phyloP scores from a whole-genome alignment of 2,113 vertebrate species.

The Spea bombifrons region DNA sequence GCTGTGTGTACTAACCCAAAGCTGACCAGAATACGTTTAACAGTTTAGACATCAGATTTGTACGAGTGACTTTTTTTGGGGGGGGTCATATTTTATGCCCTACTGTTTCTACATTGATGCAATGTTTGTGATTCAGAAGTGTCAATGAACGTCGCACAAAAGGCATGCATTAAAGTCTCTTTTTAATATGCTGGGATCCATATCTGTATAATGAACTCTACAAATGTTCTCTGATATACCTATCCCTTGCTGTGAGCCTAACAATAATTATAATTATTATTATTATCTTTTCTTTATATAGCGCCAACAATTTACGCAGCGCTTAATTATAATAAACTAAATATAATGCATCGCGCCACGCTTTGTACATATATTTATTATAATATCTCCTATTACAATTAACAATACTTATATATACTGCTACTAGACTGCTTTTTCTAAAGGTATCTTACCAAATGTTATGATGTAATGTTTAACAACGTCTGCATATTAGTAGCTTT shows the following conservation, averaged over 20 bases:
- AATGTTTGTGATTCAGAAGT: constrained; percentile 33
- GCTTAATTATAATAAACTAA: too few species aligned
- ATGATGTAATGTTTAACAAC: not conserved
- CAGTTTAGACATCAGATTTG: constrained; percentile 24
- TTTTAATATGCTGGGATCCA: constrained; percentile 46
- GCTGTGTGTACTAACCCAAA: constrained; percentile 22
- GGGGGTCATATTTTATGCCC: constrained; percentile 26
- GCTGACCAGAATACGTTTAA: constrained; percentile 35
- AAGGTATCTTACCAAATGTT: not conserved
- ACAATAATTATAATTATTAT: constrained; percentile 41
- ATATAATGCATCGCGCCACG: not conserved
- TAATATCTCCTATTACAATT: not conserved
- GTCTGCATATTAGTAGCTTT: not conserved
- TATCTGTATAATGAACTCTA: constrained; percentile 54
- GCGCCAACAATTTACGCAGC: too few species aligned
- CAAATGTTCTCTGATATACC: constrained; percentile 67
- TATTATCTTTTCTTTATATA: too few species aligned
- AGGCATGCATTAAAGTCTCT: constrained; percentile 53
- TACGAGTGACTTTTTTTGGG: constrained; percentile 30
- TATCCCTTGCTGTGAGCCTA: constrained; percentile 53
- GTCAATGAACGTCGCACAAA: constrained; percentile 30
- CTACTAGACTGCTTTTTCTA: not conserved
- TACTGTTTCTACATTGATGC: constrained; percentile 40
- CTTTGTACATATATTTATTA: not conserved
- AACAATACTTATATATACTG: not conserved